Evolutionary conservation across 2,888 invertebrate genomes (phyloP).

Genomic region (Agrotis ipsilon): DNA sequence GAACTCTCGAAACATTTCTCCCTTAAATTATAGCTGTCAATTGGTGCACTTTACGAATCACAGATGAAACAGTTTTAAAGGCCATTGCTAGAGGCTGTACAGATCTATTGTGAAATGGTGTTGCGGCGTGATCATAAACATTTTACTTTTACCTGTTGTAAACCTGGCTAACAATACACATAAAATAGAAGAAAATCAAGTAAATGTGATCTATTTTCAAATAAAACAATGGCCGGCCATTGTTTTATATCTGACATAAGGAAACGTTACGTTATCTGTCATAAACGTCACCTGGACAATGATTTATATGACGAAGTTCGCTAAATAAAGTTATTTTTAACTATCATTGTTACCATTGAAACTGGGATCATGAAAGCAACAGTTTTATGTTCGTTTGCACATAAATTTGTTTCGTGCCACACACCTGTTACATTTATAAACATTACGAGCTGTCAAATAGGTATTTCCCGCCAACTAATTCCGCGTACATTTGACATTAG

Average conservation of each 20-base stretch:
- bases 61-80: conserved; percentile 59
- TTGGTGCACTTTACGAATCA: conserved; percentile 66
- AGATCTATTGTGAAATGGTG: conserved; percentile 40
- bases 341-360: conserved; percentile 44
- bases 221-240: conserved; percentile 11
- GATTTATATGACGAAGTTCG: conserved; percentile 32
- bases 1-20: conserved; percentile 43
- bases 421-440: conserved; percentile 63
- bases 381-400: conserved; percentile 42
- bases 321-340: conserved; percentile 35
- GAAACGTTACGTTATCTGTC: conserved; percentile 17
- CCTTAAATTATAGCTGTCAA: conserved; percentile 61
- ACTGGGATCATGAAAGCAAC: conserved; percentile 41
- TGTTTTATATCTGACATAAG: conserved; percentile 1
- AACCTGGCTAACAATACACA: background rate
- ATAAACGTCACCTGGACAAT: conserved; percentile 40
- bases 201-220: conserved; percentile 8
- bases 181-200: conserved; percentile 9
- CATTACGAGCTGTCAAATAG: conserved; percentile 51
- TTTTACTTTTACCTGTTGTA: conserved; percentile 23
- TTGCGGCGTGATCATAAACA: conserved; percentile 27
- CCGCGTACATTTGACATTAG: conserved; percentile 41
- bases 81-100: conserved; percentile 51
- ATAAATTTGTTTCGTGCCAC: conserved; percentile 53
- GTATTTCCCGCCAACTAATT: conserved; percentile 59